phyloP scores from a whole-genome alignment of 2,797 vertebrate genomes.

The Lepilemur septentrionalis region DNA sequence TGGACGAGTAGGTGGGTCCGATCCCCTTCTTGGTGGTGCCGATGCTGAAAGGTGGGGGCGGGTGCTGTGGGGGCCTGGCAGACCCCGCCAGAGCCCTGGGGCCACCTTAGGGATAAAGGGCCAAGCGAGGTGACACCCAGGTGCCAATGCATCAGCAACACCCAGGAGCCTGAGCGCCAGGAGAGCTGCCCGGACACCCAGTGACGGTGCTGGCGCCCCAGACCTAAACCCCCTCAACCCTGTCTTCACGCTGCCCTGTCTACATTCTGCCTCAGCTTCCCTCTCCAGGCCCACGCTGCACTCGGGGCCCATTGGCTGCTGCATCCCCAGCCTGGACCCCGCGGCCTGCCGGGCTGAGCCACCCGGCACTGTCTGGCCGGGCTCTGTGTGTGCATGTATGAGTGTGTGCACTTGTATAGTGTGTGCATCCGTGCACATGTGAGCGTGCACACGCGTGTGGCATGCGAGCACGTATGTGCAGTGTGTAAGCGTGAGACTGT shows the following conservation, averaged over 20 bases:
- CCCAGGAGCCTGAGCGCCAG: background rate
- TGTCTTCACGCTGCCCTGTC: background rate
- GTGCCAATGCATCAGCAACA: too few relatives aligned
- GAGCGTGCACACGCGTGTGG: background rate
- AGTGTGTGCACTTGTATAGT: background rate
- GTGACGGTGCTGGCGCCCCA: background rate
- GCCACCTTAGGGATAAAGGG: background rate
- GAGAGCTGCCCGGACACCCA: background rate
- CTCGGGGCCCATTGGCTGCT: background rate
- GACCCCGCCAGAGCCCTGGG: background rate
- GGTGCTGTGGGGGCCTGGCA: background rate
- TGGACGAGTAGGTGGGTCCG: conserved; percentile 97
- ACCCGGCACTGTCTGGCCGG: background rate
- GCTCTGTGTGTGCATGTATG: background rate
- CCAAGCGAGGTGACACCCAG: background rate
- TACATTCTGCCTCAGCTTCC: background rate
- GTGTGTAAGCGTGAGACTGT: too few relatives aligned
- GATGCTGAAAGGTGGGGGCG: conserved; percentile 85
- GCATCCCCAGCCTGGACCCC: background rate
- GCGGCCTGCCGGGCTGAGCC: background rate
- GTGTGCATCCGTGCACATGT: background rate
- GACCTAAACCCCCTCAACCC: too few relatives aligned
- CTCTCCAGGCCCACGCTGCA: background rate
- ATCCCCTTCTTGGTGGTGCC: conserved; percentile 99
- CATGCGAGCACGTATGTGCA: too few relatives aligned